Conservation (phyloP, 2,797 vertebrate species). For the Thaleichthys pacificus region DNA sequence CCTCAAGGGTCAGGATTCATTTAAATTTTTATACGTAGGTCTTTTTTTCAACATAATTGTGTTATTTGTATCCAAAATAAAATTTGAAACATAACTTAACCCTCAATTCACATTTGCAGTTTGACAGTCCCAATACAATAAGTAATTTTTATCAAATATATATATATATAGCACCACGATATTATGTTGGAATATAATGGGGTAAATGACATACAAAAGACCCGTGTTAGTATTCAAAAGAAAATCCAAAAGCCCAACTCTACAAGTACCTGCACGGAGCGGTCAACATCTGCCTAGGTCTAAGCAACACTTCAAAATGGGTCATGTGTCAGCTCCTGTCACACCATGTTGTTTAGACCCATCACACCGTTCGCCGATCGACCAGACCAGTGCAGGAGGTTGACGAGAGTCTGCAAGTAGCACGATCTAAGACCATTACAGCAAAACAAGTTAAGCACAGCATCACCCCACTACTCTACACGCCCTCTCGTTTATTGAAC, state of each 20-base stretch:
- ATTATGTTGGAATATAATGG: slow-evolving; percentile 88
- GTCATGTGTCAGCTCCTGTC: neutral
- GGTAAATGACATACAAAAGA: slow-evolving; percentile 90
- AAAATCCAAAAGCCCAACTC: slow-evolving; percentile 38
- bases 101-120: slow-evolving; percentile 85
- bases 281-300: too few relatives aligned
- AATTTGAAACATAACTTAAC: slow-evolving; percentile 86
- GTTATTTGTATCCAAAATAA: slow-evolving; percentile 92
- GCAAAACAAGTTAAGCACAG: slow-evolving; percentile 48
- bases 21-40: slow-evolving; percentile 64
- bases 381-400: slow-evolving; percentile 13
- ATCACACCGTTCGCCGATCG: slow-evolving; percentile 14
- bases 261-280: slow-evolving; percentile 2
- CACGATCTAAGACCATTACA: slow-evolving; percentile 60
- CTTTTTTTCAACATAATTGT: slow-evolving; percentile 69
- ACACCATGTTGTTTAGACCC: neutral
- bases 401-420: slow-evolving; percentile 23
- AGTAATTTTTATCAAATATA: slow-evolving; percentile 91
- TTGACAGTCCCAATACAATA: slow-evolving; percentile 90
- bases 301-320: too few relatives aligned
- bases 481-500: slow-evolving; percentile 56
- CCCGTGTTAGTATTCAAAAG: slow-evolving; percentile 94
- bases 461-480: slow-evolving; percentile 56
- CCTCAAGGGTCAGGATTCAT: slow-evolving; percentile 80
- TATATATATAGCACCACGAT: slow-evolving; percentile 96